phyloP scores from a whole-genome alignment of 1,140 invertebrate genomes.

The Panagrolaimus sp. region DNA sequence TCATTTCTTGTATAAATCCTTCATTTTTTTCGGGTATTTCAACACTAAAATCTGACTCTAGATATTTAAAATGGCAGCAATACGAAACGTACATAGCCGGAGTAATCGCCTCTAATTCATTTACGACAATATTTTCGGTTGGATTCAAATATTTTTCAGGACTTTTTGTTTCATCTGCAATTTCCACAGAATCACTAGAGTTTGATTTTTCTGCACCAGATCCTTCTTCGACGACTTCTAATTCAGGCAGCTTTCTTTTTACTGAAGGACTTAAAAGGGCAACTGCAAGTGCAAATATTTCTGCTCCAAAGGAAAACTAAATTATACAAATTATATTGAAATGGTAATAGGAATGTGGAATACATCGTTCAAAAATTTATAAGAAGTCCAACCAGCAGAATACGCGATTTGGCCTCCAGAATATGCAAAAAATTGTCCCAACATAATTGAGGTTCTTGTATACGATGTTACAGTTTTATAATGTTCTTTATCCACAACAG shows the following conservation, averaged over 20 bases:
- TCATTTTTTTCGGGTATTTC: no score
- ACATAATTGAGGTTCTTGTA: slow-evolving; percentile 69
- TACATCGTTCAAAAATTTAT: slow-evolving; percentile 70
- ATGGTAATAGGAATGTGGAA: slow-evolving; percentile 53
- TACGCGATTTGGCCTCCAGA: slow-evolving; percentile 68
- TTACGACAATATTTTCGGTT: no score
- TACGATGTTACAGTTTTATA: slow-evolving; percentile 75
- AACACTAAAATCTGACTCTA: no score
- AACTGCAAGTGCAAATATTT: slow-evolving; percentile 53
- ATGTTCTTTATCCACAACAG: slow-evolving; percentile 73
- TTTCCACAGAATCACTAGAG: neutral
- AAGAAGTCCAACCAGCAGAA: slow-evolving; percentile 66
- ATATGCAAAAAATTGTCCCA: slow-evolving; percentile 71
- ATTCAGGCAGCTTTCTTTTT: neutral
- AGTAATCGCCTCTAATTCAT: no score
- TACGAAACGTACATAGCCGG: no score
- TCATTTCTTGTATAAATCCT: neutral
- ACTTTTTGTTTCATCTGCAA: no score
- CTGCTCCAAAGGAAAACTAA: slow-evolving; percentile 67
- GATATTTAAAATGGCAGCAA: no score
- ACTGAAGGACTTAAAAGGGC: neutral
- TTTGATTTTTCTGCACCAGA: no score
- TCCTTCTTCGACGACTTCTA: neutral
- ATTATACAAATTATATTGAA: slow-evolving; percentile 15
- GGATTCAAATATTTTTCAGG: no score